phyloP scores from a whole-genome alignment of 1,140 invertebrate genomes.

The Cylas formicarius region DNA sequence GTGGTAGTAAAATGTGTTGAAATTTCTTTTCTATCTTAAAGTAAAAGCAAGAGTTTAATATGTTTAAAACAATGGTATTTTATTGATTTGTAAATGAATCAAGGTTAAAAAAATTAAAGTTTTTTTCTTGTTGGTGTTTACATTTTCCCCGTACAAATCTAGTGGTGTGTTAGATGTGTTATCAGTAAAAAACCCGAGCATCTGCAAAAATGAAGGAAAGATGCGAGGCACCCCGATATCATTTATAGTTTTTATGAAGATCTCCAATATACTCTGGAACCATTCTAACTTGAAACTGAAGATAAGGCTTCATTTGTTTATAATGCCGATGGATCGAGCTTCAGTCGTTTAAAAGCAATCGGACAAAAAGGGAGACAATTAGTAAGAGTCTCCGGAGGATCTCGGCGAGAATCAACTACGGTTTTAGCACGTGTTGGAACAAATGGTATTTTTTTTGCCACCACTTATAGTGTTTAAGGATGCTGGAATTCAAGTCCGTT shows the following conservation, averaged over 20 bases:
- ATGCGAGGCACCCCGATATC: conserved; percentile 11
- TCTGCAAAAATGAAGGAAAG: conserved; percentile 14
- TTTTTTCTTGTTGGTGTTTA: too few relatives aligned
- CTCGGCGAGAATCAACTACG: conserved; percentile 30
- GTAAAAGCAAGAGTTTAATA: too few relatives aligned
- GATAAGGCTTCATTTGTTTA: conserved; percentile 9
- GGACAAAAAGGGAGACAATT: conserved; percentile 26
- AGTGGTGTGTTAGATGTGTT: too few relatives aligned
- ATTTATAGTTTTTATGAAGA: conserved; percentile 18
- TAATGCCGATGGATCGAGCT: conserved; percentile 14
- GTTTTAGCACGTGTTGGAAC: conserved; percentile 32
- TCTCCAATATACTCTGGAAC: conserved; percentile 1
- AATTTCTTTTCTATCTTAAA: too few relatives aligned
- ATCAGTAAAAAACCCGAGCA: conserved; percentile 19
- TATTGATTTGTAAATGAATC: too few relatives aligned
- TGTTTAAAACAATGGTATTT: too few relatives aligned
- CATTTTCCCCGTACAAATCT: too few relatives aligned
- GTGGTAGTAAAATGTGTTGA: too few relatives aligned
- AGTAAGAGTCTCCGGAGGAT: conserved; percentile 28
- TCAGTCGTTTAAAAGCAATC: conserved; percentile 4
- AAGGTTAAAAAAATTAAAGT: too few relatives aligned
- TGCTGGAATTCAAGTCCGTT: conserved; percentile 28
- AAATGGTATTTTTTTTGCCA: conserved; percentile 26
- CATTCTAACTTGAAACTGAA: neutral
- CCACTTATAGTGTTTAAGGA: conserved; percentile 36